Evolutionary conservation across 2,797 vertebrate genomes (phyloP), one percentile per base, ranked within the genome.

Genomic region (Basileuterus tristriatus): DNA sequence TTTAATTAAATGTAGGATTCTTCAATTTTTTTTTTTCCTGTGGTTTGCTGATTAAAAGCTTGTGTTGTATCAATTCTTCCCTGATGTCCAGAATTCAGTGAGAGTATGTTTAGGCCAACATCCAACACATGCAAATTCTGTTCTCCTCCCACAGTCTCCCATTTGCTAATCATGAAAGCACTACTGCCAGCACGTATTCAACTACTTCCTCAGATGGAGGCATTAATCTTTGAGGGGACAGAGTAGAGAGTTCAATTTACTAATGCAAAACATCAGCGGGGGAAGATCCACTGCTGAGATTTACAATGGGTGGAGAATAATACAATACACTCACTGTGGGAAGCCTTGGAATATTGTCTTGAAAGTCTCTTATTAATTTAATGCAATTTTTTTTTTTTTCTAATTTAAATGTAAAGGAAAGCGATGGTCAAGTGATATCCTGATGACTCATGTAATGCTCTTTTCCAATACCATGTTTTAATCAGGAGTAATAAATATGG

Each of bases 191-290:
- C 95, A 89, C 7, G 2, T 92, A 85, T 58, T 47, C 94, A 76
- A 18, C 89, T 84, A 2, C 81, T 93, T 89, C 89, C 83, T 93
- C 68, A 67, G 75, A 89, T 56, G 89, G 63, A 96, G 56, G 60
- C 95, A 94, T 95, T 90, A 90, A 92, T 92, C 89, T 93, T 72
- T 65, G 80, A 87, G 70, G 41, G 91, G 75, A 89, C 70, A 67
- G 79, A 85, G 37, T 14, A 52, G 18, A 43, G 32, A 74, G 87
- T 85, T 87, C 94, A 93, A 93, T 87, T 90, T 92, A 64, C 87
- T 93, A 93, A 96, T 93, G 85, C 87, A 95, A 95, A 93, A 56
- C 85, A 88, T 53, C 62, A 89, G 65, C 34, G 27, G 46, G 49
- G 87, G 41, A 92, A 89, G 89, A 80, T 75, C 71, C 60, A 36